Conservation (phyloP, 2,888 invertebrate genomes). For the Nomada ruficornis region DNA sequence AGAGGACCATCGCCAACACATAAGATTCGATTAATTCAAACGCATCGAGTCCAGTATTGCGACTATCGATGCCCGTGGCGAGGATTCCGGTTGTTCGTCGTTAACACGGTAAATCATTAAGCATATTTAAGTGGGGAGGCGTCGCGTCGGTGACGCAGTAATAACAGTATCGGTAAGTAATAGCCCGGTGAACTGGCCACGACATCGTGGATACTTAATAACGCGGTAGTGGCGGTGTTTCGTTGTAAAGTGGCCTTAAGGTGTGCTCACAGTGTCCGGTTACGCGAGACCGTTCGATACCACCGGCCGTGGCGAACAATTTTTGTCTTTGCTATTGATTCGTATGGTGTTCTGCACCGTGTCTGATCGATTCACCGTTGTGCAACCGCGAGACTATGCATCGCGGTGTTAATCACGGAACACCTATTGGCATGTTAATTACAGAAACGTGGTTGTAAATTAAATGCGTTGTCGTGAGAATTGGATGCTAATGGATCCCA, state of each 20-base stretch:
- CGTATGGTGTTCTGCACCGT: conserved; percentile 25
- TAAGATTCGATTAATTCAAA: too few species aligned
- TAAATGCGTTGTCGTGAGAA: conserved; percentile 1
- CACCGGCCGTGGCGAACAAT: conserved; percentile 4
- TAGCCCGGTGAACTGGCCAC: conserved; percentile 49
- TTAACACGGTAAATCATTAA: conserved; percentile 43
- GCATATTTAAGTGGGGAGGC: background rate
- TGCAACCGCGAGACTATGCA: conserved; percentile 36
- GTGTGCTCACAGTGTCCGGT: conserved; percentile 48
- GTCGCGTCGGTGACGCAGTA: conserved; percentile 34
- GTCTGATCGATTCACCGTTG: conserved; percentile 30
- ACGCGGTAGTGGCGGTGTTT: conserved; percentile 47
- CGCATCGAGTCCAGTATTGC: too few species aligned
- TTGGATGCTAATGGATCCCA: background rate
- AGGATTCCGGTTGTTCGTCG: conserved; percentile 31
- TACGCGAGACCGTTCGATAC: conserved; percentile 40
- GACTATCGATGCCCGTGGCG: background rate
- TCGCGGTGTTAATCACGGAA: conserved; percentile 18
- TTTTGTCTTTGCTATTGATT: conserved; percentile 50
- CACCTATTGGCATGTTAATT: conserved; percentile 1
- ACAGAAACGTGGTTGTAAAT: background rate
- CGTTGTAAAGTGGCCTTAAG: conserved; percentile 49
- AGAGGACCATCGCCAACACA: too few species aligned
- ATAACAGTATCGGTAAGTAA: conserved; percentile 59
- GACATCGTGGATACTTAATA: conserved; percentile 47